phyloP scores from a whole-genome alignment of 2,888 invertebrate species.

The Luperina nickerlii region DNA sequence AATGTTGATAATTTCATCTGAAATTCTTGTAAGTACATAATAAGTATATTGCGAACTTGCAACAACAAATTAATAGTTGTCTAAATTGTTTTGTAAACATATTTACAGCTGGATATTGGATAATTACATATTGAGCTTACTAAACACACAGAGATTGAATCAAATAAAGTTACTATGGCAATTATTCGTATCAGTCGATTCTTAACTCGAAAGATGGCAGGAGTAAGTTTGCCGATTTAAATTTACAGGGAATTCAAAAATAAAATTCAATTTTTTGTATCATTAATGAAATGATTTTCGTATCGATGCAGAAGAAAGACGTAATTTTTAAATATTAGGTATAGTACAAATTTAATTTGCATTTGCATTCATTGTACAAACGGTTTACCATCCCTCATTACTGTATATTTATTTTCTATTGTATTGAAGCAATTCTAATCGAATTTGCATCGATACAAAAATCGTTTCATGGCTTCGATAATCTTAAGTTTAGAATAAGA shows the following conservation, averaged over 20 bases:
- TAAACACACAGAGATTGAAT: background rate
- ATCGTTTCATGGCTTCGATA: slow-evolving; percentile 9
- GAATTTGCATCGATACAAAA: slow-evolving; percentile 29
- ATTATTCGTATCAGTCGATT: slow-evolving; percentile 9
- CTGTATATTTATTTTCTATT: slow-evolving; percentile 4
- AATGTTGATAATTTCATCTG: slow-evolving; percentile 6
- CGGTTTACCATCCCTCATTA: slow-evolving; percentile 11
- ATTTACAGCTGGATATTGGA: background rate
- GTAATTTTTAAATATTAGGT: slow-evolving; percentile 16
- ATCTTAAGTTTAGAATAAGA: slow-evolving; percentile 49
- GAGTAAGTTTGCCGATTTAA: slow-evolving; percentile 7
- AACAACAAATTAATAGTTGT: slow-evolving; percentile 24
- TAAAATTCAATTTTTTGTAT: slow-evolving; percentile 26
- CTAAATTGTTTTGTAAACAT: background rate
- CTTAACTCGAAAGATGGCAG: background rate
- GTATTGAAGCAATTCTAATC: background rate
- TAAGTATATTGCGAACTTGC: slow-evolving; percentile 24
- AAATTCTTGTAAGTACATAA: slow-evolving; percentile 17
- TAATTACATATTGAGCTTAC: background rate
- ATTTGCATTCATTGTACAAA: slow-evolving; percentile 45
- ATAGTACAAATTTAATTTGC: slow-evolving; percentile 47
- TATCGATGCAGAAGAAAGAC: slow-evolving; percentile 23
- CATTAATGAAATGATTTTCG: slow-evolving; percentile 33
- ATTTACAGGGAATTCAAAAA: slow-evolving; percentile 29
- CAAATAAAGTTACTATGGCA: background rate